Conservation (phyloP, 2,888 invertebrate species). For the Ornithoptera priamus region DNA sequence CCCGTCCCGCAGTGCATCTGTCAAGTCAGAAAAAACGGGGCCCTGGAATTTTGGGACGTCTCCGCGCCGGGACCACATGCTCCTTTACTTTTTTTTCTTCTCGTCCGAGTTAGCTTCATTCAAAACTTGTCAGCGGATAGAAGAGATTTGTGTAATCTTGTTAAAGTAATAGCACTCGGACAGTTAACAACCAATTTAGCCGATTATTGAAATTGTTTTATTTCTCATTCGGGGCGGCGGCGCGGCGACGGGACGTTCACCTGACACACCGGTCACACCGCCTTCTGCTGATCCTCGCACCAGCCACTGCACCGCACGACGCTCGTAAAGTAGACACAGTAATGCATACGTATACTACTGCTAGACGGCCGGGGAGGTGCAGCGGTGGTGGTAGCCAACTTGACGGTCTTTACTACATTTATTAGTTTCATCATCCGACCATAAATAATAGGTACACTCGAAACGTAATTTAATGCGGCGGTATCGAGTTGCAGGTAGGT, state of each 20-base stretch:
- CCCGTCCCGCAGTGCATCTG: slow-evolving; percentile 78
- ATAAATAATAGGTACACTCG: no score
- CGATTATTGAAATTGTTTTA: slow-evolving; percentile 43
- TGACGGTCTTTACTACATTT: no score
- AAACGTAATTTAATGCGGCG: slow-evolving; percentile 2
- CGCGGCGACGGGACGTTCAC: no score
- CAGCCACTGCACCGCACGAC: no score
- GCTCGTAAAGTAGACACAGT: no score
- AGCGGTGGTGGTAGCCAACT: no score
- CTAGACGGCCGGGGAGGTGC: no score
- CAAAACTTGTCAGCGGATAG: slow-evolving; percentile 75
- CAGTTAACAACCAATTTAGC: slow-evolving; percentile 63
- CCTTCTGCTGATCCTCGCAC: no score
- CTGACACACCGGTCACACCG: no score
- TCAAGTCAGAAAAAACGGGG: slow-evolving; percentile 73
- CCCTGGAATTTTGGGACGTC: slow-evolving; percentile 76
- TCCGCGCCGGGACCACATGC: slow-evolving; percentile 67
- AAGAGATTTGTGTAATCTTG: slow-evolving; percentile 76
- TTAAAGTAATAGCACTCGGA: slow-evolving; percentile 65
- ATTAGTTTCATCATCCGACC: no score
- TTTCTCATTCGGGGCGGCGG: no score
- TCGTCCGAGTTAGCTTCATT: slow-evolving; percentile 65
- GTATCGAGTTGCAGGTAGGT: slow-evolving; percentile 1
- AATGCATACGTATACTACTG: no score
- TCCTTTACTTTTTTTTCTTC: slow-evolving; percentile 69